Evolutionary conservation across 2,888 invertebrate species (phyloP), one percentile per base, ranked within the genome.

Genomic region (Drosophila fulvimacula): DNA sequence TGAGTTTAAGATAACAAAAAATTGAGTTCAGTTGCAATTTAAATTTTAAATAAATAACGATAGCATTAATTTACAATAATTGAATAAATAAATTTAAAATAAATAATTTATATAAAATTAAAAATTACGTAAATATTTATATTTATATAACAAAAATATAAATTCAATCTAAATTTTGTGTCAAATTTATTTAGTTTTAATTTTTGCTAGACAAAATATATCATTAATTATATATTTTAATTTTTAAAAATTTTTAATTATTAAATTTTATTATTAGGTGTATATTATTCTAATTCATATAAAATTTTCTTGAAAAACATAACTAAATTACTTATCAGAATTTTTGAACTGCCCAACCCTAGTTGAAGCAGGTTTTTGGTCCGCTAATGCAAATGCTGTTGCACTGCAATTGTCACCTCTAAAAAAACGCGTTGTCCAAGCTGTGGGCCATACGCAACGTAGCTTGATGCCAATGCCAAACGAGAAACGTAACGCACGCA

Each of bases 351-450:
- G 56, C 44, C 30, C 76, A 76, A 0, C 76, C 76, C 76, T 76
- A 69, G 76, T 39, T 69, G 10, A 27, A 63, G 44, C 76, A 76
- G 69, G 76, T 76, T 76, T 62, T 57, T 44, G 55, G 34, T 36
- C 19, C 59, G 44, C 62, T 62, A 41, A 73, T 76, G 65, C 61
- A 63, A 75, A 64, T 69, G 21, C 65, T 67, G 58, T 66, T 63
- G 62, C 68, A 71, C 17, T 15, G 46, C 46, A 48, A 63, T 74
- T 75, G 64, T 76, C 69, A 46, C 58, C 51, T 52, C 52, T 52
- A 59, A 24, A 56, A 19, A 56, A 64, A 64, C 52, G 49, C 58
- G 53, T 39, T 49, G 48, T 59, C 46, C 44, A 48, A 46, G 57
- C 57, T 27, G 17, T 46, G 71, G 44, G 48, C 32, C 49, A 36